phyloP scores from a whole-genome alignment of 2,888 invertebrate species.

The Strigamia transsilvanica region DNA sequence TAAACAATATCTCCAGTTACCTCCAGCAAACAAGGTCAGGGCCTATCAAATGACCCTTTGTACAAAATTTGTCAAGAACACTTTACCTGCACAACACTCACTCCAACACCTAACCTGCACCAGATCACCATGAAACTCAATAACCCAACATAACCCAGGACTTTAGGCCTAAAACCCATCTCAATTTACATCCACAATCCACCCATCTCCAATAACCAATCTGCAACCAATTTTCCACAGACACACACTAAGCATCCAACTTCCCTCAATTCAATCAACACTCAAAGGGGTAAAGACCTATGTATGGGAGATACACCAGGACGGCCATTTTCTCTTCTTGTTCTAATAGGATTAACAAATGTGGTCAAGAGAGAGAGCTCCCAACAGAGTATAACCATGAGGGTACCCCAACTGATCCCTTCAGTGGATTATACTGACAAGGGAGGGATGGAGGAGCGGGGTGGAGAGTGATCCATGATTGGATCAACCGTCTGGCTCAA shows the following conservation, averaged over 20 bases:
- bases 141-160: background rate
- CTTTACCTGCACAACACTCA: constrained; percentile 5
- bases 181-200: too few species aligned
- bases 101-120: background rate
- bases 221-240: too few species aligned
- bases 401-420: constrained; percentile 4
- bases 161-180: too few species aligned
- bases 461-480: background rate
- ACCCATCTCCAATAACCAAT: too few species aligned
- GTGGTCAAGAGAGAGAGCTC: background rate
- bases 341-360: constrained; percentile 13
- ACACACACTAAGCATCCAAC: too few species aligned
- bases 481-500: constrained; percentile 20
- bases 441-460: background rate
- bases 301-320: too few species aligned
- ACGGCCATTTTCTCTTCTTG: constrained; percentile 10
- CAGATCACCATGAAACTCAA: background rate
- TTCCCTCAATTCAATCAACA: too few species aligned
- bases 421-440: background rate
- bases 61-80: constrained; percentile 6
- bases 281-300: too few species aligned
- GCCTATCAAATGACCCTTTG: constrained; percentile 14
- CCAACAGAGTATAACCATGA: constrained; percentile 6
- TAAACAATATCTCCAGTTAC: constrained; percentile 20
- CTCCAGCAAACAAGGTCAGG: background rate